Conservation (phyloP, 2,113 vertebrate genomes). For the Eolophus roseicapilla region DNA sequence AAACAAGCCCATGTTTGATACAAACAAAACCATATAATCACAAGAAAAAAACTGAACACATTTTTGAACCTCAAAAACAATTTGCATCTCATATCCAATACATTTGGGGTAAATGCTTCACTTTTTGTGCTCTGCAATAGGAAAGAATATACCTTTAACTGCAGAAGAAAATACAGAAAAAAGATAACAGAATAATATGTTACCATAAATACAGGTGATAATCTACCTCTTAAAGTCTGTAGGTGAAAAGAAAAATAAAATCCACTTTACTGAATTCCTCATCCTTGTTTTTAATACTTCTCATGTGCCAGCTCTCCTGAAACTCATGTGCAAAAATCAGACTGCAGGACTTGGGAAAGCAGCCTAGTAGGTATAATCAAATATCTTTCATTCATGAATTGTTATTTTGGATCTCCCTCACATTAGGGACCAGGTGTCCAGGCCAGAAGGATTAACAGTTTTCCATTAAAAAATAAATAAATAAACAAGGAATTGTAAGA, state of each 20-base stretch:
- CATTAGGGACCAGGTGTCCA: neutral
- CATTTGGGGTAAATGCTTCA: neutral
- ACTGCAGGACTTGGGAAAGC: neutral
- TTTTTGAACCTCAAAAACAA: neutral
- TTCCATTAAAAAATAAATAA: neutral
- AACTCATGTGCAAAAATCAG: neutral
- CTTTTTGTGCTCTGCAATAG: neutral
- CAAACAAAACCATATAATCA: neutral
- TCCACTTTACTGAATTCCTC: neutral
- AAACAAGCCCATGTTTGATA: neutral
- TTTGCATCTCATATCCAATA: neutral
- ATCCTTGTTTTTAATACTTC: neutral
- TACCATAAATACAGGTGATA: neutral
- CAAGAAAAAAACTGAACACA: neutral
- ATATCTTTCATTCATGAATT: neutral
- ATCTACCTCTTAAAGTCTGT: neutral
- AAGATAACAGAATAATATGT: neutral
- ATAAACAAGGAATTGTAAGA: neutral
- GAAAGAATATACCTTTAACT: neutral
- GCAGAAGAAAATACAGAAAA: neutral
- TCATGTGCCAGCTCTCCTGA: neutral
- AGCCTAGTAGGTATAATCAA: neutral
- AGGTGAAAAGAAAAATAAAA: neutral
- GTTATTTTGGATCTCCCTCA: neutral
- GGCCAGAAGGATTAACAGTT: neutral